Percentiles rank a stretch among this genome's conserved stretches.
Conservation (phyloP, 2,113 vertebrate species). For the Phrynocephalus versicolor region DNA sequence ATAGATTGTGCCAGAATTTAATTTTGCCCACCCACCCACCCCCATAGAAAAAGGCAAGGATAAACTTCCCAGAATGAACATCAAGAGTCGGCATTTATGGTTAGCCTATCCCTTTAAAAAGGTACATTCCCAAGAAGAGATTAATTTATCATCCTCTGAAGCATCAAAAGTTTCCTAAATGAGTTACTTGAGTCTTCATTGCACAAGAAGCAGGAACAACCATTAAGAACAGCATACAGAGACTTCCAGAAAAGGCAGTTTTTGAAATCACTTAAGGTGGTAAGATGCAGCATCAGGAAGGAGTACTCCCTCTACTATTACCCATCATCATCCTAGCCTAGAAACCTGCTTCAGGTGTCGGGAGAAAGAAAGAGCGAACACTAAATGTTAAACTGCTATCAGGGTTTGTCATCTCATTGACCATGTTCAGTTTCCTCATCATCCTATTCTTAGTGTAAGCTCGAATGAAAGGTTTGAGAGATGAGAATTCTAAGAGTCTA, state of each 20-base stretch:
- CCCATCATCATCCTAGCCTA: background rate
- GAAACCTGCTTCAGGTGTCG: background rate
- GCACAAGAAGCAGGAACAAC: background rate
- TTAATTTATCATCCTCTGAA: conserved; percentile 36
- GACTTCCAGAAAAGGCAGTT: background rate
- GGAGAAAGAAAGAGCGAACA: background rate
- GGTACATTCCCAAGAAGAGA: conserved; percentile 13
- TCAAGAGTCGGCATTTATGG: background rate
- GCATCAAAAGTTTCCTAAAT: background rate
- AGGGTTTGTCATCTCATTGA: background rate
- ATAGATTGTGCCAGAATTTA: background rate
- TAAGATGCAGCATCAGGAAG: background rate
- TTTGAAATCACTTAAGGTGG: background rate
- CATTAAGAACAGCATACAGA: background rate
- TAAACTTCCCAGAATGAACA: conserved; percentile 14
- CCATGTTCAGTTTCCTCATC: conserved; percentile 35
- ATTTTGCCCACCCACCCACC: rapidly evolving
- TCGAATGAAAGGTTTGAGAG: conserved; percentile 8
- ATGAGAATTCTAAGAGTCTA: conserved; percentile 54
- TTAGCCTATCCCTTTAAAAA: background rate
- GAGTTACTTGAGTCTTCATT: conserved; percentile 33
- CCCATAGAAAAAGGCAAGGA: conserved; percentile 23
- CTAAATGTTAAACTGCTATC: background rate
- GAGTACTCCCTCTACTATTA: background rate
- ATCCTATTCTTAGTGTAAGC: conserved; percentile 46